Evolutionary conservation across 2,888 invertebrate genomes (phyloP).

Genomic region (Colostygia pectinataria): DNA sequence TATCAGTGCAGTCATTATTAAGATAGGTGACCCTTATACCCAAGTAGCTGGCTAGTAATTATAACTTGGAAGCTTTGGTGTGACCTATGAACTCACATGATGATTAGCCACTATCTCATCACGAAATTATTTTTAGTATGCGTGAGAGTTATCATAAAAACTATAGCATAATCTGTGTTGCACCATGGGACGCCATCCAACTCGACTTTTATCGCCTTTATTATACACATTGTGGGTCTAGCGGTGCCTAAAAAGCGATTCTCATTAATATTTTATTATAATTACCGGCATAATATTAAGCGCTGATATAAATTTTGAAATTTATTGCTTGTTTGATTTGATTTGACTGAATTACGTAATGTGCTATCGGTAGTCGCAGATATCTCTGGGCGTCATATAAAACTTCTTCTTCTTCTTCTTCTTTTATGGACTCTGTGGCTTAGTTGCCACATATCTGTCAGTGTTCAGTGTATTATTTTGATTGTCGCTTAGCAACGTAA

Average conservation of each 20-base stretch:
- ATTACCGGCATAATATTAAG: constrained; percentile 14
- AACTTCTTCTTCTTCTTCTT: no score
- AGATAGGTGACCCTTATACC: no score
- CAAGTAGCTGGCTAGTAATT: no score
- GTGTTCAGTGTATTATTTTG: no score
- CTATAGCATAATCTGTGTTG: constrained; percentile 22
- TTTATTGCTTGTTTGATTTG: constrained; percentile 20
- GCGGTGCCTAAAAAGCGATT: constrained; percentile 27
- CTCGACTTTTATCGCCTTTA: constrained; percentile 63
- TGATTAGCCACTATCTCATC: no score
- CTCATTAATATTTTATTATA: constrained; percentile 30
- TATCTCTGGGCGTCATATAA: no score
- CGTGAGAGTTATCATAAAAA: not conserved
- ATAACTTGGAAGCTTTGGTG: no score
- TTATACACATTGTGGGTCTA: constrained; percentile 17
- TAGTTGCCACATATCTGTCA: no score
- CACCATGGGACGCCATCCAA: constrained; percentile 68
- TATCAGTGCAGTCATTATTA: no score
- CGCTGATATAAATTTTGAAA: constrained; percentile 17
- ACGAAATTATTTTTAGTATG: not conserved
- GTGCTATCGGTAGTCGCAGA: not conserved
- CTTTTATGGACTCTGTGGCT: no score
- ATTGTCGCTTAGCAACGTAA: no score
- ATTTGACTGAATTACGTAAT: constrained; percentile 16
- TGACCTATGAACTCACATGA: no score